Base-by-base conservation (phyloP, 2,888 invertebrate genomes). In the Arenicola marina region DNA sequence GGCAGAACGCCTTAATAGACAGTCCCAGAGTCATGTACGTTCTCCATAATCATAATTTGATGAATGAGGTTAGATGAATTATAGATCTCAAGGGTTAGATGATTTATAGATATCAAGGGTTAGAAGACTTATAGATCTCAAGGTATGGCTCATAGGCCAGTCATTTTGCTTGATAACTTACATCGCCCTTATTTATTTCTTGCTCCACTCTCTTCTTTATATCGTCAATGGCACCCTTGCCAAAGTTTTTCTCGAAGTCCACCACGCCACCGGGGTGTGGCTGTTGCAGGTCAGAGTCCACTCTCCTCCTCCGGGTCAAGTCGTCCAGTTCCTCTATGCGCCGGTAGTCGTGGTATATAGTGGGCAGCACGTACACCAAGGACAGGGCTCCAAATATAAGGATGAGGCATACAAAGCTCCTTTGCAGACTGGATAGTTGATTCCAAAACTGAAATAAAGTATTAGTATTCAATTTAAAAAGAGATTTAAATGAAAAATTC, bases 341-440 rank as follows among this genome's bases (percentile, higher is more conserved):
- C n/a, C 58, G 38, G 51, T 57, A 62, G 54, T 71, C 71, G 4
- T 66, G 63, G 43, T 73, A 70, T 21, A 76, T 66, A 15, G 69
- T 65, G 0, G 77, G 77, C 21, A 76, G 54, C 32, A 78, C 64
- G 59, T 78, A 80, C 34, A 77, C 56, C 4, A 69, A 73, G 51
- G 73, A 75, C 28, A 79, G 44, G 2, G 70, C 65, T 3, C 72
- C 67, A 26, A 78, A 61, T 18, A 78, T 60, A 11, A 78, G 24
- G 31, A 78, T 54, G 18, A 79, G 61, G 29, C 75, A 65, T 24
- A 78, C 68, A 21, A 79, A 62, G 51, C 76, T 76, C 26, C 78
- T 72, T 70, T 81, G 80, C 7, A 80, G 71, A 32, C 80, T 77
- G 3, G 81, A 81, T 43, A 80, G 65, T 32, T 79, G 68, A 55